Evolutionary conservation across 2,113 vertebrate genomes (phyloP).

Genomic region (Ariopsis seemanni): DNA sequence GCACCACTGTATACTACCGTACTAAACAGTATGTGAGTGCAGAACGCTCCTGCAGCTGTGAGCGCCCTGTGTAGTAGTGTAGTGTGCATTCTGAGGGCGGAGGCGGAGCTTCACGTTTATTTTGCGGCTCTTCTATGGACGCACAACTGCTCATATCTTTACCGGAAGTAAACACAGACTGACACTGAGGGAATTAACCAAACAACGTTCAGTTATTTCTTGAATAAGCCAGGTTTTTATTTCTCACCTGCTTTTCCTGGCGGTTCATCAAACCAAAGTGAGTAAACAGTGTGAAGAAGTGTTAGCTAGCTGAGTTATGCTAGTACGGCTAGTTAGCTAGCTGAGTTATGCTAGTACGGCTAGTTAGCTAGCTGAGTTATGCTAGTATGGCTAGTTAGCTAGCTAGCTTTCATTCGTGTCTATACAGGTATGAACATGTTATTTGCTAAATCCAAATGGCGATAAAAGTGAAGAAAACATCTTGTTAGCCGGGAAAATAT

Average conservation of each 20-base stretch:
- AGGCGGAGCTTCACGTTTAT: background rate
- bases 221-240: background rate
- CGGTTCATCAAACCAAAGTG: slow-evolving; percentile 9
- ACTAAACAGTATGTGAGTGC: background rate
- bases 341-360: background rate
- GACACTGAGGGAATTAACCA: background rate
- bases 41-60: background rate
- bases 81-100: background rate
- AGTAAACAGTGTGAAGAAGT: slow-evolving; percentile 23
- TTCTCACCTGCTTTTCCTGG: background rate
- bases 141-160: slow-evolving; percentile 21
- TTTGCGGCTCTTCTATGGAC: slow-evolving; percentile 31
- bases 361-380: background rate
- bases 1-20: background rate
- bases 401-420: background rate
- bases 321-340: no score
- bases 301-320: background rate
- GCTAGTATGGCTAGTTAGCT: background rate
- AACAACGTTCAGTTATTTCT: background rate
- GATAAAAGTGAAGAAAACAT: background rate
- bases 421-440: no score
- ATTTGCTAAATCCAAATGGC: background rate
- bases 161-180: slow-evolving; percentile 20
- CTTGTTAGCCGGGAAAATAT: no score
- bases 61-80: background rate